phyloP scores from a whole-genome alignment of 2,797 vertebrate genomes.

The Manis crassicaudata region DNA sequence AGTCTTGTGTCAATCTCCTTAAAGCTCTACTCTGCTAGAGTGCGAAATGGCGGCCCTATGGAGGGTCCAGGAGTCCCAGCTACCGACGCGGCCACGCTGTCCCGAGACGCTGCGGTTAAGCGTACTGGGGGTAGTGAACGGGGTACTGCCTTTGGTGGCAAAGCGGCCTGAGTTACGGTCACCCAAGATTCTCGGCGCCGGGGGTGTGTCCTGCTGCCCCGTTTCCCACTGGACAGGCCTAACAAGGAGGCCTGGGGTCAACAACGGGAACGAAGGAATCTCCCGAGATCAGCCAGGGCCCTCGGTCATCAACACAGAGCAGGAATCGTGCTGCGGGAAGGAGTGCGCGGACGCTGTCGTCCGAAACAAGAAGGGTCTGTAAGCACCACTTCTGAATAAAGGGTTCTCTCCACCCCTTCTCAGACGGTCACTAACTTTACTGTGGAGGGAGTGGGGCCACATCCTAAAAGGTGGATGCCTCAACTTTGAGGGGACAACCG shows the following conservation, averaged over 20 bases:
- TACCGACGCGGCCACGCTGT: background rate
- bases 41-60: background rate
- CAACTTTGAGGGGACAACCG: background rate
- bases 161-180: background rate
- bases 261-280: background rate
- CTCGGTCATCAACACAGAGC: background rate
- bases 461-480: background rate
- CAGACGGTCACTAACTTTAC: background rate
- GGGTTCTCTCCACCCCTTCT: background rate
- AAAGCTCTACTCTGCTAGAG: background rate
- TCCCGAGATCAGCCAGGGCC: background rate
- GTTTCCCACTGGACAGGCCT: slow-evolving; percentile 11
- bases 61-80: background rate
- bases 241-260: background rate
- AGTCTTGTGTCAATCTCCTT: background rate
- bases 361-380: background rate
- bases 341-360: background rate
- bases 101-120: background rate
- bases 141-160: background rate
- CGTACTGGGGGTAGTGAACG: background rate
- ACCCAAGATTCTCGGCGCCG: background rate
- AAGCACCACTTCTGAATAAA: background rate
- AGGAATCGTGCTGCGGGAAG: background rate
- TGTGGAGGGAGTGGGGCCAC: background rate
- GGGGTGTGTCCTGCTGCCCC: slow-evolving; percentile 62